Evolutionary conservation across 2,113 vertebrate species (phyloP).

Genomic region (cattle (Bos taurus)): DNA sequence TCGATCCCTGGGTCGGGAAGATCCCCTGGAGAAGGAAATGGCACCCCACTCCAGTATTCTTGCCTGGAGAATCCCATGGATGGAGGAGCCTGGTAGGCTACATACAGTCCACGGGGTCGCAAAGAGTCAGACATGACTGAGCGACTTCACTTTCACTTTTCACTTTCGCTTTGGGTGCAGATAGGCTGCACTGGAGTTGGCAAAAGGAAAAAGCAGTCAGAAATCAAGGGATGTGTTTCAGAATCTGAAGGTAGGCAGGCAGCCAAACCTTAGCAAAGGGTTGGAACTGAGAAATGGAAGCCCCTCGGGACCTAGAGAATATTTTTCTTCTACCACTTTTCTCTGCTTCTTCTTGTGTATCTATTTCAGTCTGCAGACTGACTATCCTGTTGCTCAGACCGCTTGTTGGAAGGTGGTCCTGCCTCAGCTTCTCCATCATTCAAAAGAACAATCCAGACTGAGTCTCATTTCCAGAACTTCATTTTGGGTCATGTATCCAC

Average conservation of each 20-base stretch:
- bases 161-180: neutral
- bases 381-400: neutral
- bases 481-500: neutral
- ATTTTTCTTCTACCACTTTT: neutral
- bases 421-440: neutral
- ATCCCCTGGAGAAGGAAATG: too few species aligned
- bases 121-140: too few species aligned
- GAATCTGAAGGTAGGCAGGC: neutral
- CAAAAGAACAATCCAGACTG: neutral
- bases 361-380: neutral
- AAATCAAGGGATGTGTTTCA: neutral
- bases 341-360: neutral
- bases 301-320: neutral
- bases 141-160: too few species aligned
- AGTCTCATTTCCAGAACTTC: neutral
- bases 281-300: neutral
- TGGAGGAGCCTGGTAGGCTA: too few species aligned
- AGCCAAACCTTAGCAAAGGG: neutral
- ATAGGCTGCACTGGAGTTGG: neutral
- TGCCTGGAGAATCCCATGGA: too few species aligned
- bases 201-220: neutral
- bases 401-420: neutral
- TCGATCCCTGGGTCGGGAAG: too few species aligned
- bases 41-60: too few species aligned
- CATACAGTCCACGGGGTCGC: too few species aligned